Conservation (phyloP, 2,797 vertebrate genomes). For the Acanthurus leucopareius region DNA sequence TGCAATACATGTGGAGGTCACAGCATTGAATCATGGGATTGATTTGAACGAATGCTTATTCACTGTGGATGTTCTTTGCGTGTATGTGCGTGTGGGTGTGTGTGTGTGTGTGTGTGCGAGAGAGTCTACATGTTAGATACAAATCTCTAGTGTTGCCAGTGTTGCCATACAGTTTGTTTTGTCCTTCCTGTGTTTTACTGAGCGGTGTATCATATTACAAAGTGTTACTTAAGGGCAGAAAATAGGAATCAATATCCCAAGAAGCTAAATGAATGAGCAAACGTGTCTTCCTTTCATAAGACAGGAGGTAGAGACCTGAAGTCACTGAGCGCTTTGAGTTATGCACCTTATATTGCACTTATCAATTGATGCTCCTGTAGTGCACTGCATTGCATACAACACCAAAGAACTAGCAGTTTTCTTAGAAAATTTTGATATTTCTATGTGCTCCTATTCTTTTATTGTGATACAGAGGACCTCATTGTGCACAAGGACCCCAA, state of each 20-base stretch:
- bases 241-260: not conserved
- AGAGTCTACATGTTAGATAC: not conserved
- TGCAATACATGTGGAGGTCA: slow-evolving; percentile 35
- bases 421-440: too few species aligned
- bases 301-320: not conserved
- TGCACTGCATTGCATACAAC: too few species aligned
- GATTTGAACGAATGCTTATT: slow-evolving; percentile 33
- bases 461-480: too few species aligned
- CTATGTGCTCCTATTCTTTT: too few species aligned
- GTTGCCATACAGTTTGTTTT: not conserved
- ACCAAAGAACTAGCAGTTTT: too few species aligned
- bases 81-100: not conserved
- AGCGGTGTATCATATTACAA: not conserved
- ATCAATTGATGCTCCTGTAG: too few species aligned
- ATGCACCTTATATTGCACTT: too few species aligned
- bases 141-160: slow-evolving; percentile 5
- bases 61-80: not conserved
- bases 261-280: slow-evolving; percentile 14
- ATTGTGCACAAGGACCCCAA: too few species aligned
- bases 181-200: not conserved
- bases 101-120: not conserved
- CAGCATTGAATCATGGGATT: slow-evolving; percentile 24
- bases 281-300: not conserved
- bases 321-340: too few species aligned
- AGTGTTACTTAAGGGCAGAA: slow-evolving; percentile 3